phyloP scores from a whole-genome alignment of 2,888 invertebrate species.

The Cryptocephalus primarius region DNA sequence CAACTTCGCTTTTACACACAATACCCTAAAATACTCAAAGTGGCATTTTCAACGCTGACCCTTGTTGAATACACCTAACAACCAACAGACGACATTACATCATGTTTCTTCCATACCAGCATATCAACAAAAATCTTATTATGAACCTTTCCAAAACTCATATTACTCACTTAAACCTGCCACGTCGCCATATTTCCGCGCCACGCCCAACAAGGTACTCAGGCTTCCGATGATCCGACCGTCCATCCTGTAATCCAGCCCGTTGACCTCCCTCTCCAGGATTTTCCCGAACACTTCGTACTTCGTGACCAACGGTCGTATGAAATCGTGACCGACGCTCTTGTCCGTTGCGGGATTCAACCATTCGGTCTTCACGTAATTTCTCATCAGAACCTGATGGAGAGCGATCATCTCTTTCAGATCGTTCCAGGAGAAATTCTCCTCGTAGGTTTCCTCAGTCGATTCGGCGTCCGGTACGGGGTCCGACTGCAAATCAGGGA shows the following conservation, averaged over 20 bases:
- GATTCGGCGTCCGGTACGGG: slow-evolving; percentile 16
- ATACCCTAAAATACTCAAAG: no score
- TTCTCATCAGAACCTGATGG: slow-evolving; percentile 48
- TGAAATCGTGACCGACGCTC: slow-evolving; percentile 28
- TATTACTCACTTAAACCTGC: neutral
- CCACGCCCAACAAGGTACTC: slow-evolving; percentile 45
- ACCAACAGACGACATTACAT: no score
- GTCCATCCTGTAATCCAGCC: slow-evolving; percentile 45
- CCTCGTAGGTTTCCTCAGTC: slow-evolving; percentile 4
- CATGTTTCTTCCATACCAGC: no score
- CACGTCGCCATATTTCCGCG: slow-evolving; percentile 39
- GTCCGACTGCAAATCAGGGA: slow-evolving; percentile 47
- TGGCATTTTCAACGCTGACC: no score
- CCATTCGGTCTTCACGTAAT: slow-evolving; percentile 52
- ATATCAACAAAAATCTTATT: no score
- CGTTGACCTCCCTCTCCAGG: slow-evolving; percentile 41
- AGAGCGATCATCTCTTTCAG: slow-evolving; percentile 48
- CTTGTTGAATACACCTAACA: no score
- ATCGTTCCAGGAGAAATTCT: slow-evolving; percentile 42
- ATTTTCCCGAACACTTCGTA: slow-evolving; percentile 48
- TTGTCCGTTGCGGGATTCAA: slow-evolving; percentile 37
- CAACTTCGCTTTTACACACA: no score
- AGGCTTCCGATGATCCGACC: slow-evolving; percentile 45
- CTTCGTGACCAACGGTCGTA: slow-evolving; percentile 47
- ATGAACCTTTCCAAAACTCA: no score